Evolutionary conservation across 2,113 vertebrate genomes (phyloP).

Genomic region (Neotoma lepida): DNA sequence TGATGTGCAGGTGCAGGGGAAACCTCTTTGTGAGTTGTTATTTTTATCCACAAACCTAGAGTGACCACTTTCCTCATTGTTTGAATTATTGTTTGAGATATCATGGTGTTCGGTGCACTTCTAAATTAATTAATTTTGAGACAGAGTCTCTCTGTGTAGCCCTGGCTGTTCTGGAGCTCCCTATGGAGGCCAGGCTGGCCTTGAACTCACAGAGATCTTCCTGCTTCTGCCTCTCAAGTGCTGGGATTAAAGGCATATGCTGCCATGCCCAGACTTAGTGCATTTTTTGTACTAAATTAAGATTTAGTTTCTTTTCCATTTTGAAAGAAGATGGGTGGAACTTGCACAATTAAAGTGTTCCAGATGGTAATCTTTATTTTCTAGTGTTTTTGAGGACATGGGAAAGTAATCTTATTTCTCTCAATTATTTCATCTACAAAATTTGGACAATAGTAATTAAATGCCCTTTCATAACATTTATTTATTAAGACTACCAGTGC

Average conservation of each 20-base stretch:
- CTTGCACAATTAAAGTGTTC: not conserved
- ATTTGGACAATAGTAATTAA: not conserved
- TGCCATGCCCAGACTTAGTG: not conserved
- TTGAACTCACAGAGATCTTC: not conserved
- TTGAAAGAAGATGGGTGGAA: not conserved
- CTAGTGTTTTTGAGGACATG: not conserved
- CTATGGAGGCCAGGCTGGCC: not conserved
- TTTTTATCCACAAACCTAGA: not conserved
- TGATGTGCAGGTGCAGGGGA: not conserved
- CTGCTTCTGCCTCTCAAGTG: not conserved
- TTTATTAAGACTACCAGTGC: conserved; percentile 1
- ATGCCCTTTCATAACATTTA: not conserved
- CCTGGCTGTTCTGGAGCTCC: not conserved
- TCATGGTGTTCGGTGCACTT: not conserved
- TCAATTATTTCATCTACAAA: not conserved
- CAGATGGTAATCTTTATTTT: not conserved
- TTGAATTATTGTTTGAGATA: not conserved
- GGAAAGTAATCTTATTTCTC: conserved; percentile 30
- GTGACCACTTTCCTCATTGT: not conserved
- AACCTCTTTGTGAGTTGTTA: not conserved
- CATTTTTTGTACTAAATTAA: not conserved
- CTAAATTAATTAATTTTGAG: not conserved
- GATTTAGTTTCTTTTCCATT: not conserved
- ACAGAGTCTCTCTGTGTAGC: not conserved
- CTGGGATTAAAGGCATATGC: not conserved